Base-by-base conservation (phyloP, 2,797 vertebrate species). In the Gila robusta region DNA sequence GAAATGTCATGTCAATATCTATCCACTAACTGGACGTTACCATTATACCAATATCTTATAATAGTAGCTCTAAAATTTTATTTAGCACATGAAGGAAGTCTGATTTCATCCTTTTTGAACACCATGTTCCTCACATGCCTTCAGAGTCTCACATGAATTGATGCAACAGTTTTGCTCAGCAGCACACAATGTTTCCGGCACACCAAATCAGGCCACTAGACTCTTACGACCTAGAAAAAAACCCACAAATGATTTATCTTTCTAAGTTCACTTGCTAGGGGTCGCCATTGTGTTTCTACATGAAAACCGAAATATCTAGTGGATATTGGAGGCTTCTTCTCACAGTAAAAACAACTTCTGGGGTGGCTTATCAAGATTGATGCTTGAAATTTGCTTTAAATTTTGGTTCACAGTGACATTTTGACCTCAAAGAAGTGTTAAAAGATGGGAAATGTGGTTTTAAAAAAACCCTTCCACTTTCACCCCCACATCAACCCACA, bases 391-490 rank as follows among this genome's bases (percentile, higher is more conserved):
- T 41, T 74, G 12, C 6, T 82, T 37, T 19, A 70, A 26, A 39
- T 35, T 37, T 49, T 26, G 41, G n/a, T 28, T 79, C 5, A 17
- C 81, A 49, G 0, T 32, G 39, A 67, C 39, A 21, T 41, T 49
- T 26, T 76, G 32, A 77, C 16, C 44, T 37, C 59, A 41, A 2
- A 49, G 6, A 39, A 23, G 32, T 76, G 73, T 28, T 37, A 84
- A n/a, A 41, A n/a, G 37, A 35, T 80, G 41, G 56, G 39, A 81
- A 69, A 82, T 86, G 71, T 78, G 84, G 81, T 84, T 86, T 49
- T 39, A 70, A 77, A 73, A 17, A 81, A 88, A 71, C 3, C 74
- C 74, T 76, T 84, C 71, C 32, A 77, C 78, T 88, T 88, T 79
- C 72, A 74, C 26, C 28, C 59, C 82, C 32, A 67, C 16, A 41